phyloP scores from a whole-genome alignment of 2,888 invertebrate species.

The Plebejus argus region DNA sequence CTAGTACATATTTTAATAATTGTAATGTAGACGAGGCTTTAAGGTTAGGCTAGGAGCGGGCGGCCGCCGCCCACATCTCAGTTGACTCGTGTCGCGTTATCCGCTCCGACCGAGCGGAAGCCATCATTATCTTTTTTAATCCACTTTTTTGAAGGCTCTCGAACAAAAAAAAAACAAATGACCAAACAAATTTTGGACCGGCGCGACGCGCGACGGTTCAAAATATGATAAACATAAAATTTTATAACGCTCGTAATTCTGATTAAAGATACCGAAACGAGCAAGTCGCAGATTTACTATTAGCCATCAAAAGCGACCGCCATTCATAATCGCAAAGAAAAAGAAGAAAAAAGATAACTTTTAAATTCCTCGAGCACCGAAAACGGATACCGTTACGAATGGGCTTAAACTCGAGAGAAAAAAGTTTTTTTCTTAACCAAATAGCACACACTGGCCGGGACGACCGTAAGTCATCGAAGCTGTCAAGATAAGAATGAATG shows the following conservation, averaged over 20 bases:
- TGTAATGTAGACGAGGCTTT: constrained; percentile 42
- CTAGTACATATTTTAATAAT: not conserved
- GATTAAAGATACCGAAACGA: not conserved
- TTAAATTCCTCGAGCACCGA: constrained; percentile 63
- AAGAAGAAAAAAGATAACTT: constrained; percentile 62
- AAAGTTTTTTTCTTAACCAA: constrained; percentile 60
- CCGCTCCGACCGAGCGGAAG: constrained; percentile 59
- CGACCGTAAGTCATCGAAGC: constrained; percentile 77
- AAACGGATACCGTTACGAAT: constrained; percentile 77
- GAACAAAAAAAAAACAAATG: not conserved
- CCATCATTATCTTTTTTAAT: constrained; percentile 56
- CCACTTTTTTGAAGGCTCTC: not conserved
- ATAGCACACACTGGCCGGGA: constrained; percentile 69
- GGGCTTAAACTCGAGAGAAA: constrained; percentile 67
- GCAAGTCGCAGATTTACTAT: constrained; percentile 5
- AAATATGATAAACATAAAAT: constrained; percentile 14
- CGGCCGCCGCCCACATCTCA: constrained; percentile 56
- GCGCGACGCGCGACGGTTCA: not conserved
- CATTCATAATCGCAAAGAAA: constrained; percentile 56
- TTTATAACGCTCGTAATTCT: constrained; percentile 2
- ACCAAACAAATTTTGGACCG: not conserved
- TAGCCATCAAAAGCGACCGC: constrained; percentile 46
- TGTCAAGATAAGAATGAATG: constrained; percentile 80
- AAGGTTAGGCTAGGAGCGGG: constrained; percentile 39
- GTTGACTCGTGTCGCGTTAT: constrained; percentile 69